Evolutionary conservation across 2,888 invertebrate genomes (phyloP), one percentile per base, ranked within the genome.

Genomic region (Xylota sylvarum): DNA sequence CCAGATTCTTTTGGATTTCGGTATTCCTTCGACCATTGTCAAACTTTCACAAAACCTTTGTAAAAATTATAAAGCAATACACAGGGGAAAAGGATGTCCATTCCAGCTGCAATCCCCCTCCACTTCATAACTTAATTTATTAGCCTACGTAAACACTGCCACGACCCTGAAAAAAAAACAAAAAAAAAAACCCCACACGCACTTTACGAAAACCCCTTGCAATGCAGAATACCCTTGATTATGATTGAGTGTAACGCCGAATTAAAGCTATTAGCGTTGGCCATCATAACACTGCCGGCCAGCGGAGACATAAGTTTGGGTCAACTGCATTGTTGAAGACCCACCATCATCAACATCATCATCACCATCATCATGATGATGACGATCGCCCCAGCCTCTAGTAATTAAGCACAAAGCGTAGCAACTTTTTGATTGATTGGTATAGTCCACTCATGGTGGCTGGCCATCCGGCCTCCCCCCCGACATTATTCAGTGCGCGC

Each of bases 371-470:
- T n/a, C n/a, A n/a, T n/a, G n/a, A n/a, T n/a, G n/a, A n/a, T n/a
- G n/a, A n/a, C n/a, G n/a, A n/a, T n/a, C n/a, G n/a, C 30, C 56
- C 14, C 56, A 19, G 14, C 19, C 50, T 10, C 50, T 12, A 79
- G 83, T 87, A 87, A 87, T 83, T 83, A 87, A 87, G 83, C 69
- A 73, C 73, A 56, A 62, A 78, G 40, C 64, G 55, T 40, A 78
- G 73, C 67, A 82, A 43, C 78, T 83, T 83, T 87, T 83, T 87
- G 87, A 87, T 87, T 87, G 87, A 87, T 87, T 87, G 87, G 74
- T 86, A 73, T 67, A 86, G 81, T 81, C 81, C 64, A 80, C 50
- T 50, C 43, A 14, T 62, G 56, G 58, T 14, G 30, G 32, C 62
- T 58, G 46, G 23, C 1, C 40, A 37, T 12, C 32, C n/a, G n/a